Conservation (phyloP, 2,113 vertebrate genomes). For the Syngnathus typhle region DNA sequence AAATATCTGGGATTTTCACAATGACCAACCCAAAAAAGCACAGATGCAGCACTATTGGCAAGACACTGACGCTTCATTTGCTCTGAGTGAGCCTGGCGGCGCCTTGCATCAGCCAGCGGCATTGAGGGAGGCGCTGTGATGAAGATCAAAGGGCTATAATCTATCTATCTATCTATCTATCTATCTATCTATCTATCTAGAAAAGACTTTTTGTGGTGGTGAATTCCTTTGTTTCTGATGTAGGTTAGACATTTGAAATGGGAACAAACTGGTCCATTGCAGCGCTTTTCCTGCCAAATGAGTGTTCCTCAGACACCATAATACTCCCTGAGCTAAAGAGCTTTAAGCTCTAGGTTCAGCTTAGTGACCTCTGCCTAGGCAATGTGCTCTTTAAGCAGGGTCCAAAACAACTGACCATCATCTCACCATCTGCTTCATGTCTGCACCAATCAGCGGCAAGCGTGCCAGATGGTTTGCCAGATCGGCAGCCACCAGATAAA, state of each 20-base stretch:
- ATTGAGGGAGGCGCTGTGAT: no score
- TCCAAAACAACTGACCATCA: conserved; percentile 34
- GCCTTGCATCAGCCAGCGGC: no score
- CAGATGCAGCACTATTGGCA: no score
- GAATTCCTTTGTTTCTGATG: background rate
- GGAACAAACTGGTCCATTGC: background rate
- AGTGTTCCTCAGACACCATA: conserved; percentile 2
- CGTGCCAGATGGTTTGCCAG: conserved; percentile 50
- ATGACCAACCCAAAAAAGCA: no score
- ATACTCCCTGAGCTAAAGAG: conserved; percentile 7
- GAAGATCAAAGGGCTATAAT: no score
- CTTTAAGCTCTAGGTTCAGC: conserved; percentile 23
- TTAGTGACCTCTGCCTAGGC: conserved; percentile 14
- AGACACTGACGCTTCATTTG: no score
- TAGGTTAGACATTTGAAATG: background rate
- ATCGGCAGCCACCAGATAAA: conserved; percentile 35
- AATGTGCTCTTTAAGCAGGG: conserved; percentile 29
- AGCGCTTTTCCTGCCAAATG: background rate
- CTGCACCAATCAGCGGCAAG: conserved; percentile 31
- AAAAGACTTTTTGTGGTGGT: no score
- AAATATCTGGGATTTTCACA: no score
- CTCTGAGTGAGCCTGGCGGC: no score
- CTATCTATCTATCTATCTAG: no score
- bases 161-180: no score
- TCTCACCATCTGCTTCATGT: conserved; percentile 41